These are phyloP conservation scores for Arge pagana DNA, from an alignment of 2,888 invertebrate species.

Conservation along the genomic window DNA sequence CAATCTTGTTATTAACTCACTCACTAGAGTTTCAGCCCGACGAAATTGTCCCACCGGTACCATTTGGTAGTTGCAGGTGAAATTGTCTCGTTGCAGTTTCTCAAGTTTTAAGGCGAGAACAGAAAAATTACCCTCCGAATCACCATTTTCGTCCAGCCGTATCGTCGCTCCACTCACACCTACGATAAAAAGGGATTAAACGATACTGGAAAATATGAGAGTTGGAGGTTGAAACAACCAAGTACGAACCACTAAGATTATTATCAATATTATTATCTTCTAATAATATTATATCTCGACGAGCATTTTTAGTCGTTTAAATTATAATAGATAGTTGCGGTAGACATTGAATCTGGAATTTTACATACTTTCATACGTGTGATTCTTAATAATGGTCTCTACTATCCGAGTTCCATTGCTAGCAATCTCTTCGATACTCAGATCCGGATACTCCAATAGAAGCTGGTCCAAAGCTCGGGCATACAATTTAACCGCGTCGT, in stretches of 20 bases:
- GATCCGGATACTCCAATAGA: constrained; percentile 66
- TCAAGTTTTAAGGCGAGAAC: constrained; percentile 79
- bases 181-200: constrained; percentile 54
- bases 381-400: constrained; percentile 80
- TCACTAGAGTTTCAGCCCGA: constrained; percentile 79
- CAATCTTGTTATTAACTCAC: constrained; percentile 62
- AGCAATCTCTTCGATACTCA: constrained; percentile 70
- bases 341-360: constrained; percentile 8
- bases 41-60: constrained; percentile 83
- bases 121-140: constrained; percentile 97
- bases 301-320: background rate
- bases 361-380: constrained; percentile 84
- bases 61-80: constrained; percentile 78
- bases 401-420: constrained; percentile 88
- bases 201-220: background rate
- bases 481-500: constrained; percentile 92
- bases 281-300: background rate
- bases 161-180: constrained; percentile 95
- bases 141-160: constrained; percentile 88
- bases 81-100: constrained; percentile 60
- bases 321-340: background rate
- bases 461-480: constrained; percentile 82
- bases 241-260: no score
- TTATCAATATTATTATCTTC: no score
- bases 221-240: no score